Conservation (phyloP, 2,797 vertebrate species). For the Hoplostethus mediterraneus region DNA sequence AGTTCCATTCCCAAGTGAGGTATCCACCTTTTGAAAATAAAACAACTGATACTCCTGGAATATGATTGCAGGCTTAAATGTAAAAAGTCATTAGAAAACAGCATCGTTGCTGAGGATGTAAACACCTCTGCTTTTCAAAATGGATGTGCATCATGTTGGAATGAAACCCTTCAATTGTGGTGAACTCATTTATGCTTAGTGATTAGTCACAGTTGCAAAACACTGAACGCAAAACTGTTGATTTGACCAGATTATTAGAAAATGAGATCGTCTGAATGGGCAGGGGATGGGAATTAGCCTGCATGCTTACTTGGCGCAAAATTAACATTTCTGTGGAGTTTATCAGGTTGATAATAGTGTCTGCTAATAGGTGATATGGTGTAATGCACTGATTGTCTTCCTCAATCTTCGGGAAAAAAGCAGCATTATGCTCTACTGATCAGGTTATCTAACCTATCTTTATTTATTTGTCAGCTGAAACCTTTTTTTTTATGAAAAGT, state of each 20-base stretch:
- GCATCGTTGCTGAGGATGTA: too few species aligned
- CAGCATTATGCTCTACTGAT: background rate
- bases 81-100: too few species aligned
- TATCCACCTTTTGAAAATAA: too few species aligned
- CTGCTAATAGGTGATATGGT: conserved; percentile 14
- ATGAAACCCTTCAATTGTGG: background rate
- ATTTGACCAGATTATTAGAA: too few species aligned
- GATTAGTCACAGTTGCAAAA: background rate
- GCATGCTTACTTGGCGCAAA: background rate
- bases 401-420: conserved; percentile 20
- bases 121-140: too few species aligned
- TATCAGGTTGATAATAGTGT: background rate
- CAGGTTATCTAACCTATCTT: background rate
- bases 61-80: too few species aligned
- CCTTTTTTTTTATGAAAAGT: conserved; percentile 11
- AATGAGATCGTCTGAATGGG: background rate
- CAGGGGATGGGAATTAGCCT: background rate
- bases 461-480: conserved; percentile 4
- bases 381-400: conserved; percentile 55
- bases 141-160: too few species aligned
- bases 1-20: background rate
- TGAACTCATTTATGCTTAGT: background rate
- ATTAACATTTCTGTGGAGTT: background rate
- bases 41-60: too few species aligned
- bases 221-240: background rate